Evolutionary conservation across 2,113 vertebrate genomes (phyloP).

Genomic region (Halcyon malimbica): DNA sequence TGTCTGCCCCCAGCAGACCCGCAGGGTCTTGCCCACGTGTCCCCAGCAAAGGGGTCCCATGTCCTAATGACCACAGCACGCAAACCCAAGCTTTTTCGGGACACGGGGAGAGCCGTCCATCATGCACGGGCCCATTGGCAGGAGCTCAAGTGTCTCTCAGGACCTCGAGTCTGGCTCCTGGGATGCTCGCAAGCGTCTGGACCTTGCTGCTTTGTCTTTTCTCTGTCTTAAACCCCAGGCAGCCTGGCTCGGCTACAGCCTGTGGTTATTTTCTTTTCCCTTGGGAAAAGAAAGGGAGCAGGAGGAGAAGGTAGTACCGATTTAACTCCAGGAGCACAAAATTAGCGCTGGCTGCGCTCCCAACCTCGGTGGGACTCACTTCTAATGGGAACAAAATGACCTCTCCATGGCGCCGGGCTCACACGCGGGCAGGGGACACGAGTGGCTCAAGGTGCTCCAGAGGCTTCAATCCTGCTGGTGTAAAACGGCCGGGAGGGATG

Average conservation of each 20-base stretch:
- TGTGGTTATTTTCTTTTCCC: neutral
- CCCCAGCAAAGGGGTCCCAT: neutral
- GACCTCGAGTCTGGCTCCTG: neutral
- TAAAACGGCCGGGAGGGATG: neutral
- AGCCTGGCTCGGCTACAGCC: neutral
- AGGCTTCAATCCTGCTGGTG: accelerated
- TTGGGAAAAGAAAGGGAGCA: neutral
- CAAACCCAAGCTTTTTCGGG: neutral
- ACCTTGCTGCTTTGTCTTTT: neutral
- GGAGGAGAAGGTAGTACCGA: neutral
- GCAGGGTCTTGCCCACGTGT: neutral
- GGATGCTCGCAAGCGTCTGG: neutral
- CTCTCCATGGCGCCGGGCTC: accelerated
- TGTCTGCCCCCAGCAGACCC: neutral
- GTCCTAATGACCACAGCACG: accelerated
- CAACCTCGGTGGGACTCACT: neutral
- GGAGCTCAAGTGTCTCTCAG: neutral
- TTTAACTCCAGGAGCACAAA: neutral
- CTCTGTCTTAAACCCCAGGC: neutral
- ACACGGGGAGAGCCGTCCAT: neutral
- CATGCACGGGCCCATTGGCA: neutral
- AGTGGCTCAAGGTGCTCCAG: accelerated
- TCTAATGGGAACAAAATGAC: neutral
- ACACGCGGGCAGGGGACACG: accelerated
- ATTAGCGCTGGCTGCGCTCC: neutral